A percentile compares a stretch with the other conserved stretches of the same genome.
phyloP scores from a whole-genome alignment of 2,113 vertebrate species.

The Coracopsis vasa region DNA sequence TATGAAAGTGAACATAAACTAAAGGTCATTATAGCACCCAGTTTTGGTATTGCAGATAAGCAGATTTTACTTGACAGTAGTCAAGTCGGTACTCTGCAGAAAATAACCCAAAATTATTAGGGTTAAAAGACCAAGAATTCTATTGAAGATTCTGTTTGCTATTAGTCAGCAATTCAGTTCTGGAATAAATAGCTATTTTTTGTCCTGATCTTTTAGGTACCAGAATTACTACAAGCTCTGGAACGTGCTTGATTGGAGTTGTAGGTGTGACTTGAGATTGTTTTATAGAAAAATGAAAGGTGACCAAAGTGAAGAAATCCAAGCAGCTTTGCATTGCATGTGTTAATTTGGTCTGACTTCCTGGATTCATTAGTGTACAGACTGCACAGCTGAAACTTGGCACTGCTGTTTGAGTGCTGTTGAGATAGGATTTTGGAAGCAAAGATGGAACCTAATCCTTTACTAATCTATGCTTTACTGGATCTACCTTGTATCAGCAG shows the following conservation, averaged over 20 bases:
- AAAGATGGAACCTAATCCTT: constrained; percentile 43
- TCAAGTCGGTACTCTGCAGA: background rate
- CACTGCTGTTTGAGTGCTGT: constrained; percentile 27
- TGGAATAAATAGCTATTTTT: background rate
- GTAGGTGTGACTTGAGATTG: background rate
- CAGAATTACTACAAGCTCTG: background rate
- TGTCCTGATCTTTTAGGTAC: background rate
- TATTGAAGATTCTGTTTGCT: background rate
- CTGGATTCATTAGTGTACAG: background rate
- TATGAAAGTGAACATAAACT: background rate
- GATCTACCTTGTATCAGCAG: background rate
- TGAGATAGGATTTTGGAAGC: constrained; percentile 38
- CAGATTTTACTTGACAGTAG: background rate
- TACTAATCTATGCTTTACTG: constrained; percentile 30
- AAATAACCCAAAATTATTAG: background rate
- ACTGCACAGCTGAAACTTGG: constrained; percentile 37
- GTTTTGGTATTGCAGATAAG: background rate
- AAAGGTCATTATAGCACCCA: background rate
- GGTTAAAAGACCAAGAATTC: background rate
- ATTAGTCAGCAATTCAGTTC: background rate
- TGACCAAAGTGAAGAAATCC: background rate
- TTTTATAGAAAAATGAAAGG: background rate
- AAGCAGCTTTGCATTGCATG: background rate
- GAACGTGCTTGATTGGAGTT: background rate
- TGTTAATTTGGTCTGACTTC: background rate